Conservation (phyloP, 2,113 vertebrate species). For the Planiliza haematocheilus region DNA sequence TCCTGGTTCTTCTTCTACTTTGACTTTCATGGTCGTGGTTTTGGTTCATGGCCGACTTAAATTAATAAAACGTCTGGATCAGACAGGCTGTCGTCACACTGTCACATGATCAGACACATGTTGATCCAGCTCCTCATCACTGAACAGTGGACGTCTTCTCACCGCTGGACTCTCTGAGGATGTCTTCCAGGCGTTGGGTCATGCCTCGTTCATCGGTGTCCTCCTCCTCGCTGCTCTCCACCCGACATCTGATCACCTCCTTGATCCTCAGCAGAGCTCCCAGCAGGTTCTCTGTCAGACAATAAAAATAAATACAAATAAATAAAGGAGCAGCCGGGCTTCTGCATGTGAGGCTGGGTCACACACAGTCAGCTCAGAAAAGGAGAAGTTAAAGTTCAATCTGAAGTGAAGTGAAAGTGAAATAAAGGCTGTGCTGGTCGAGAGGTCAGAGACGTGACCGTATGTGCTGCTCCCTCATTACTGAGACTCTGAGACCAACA, state of each 20-base stretch:
- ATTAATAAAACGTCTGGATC: too few species aligned
- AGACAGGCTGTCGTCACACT: too few species aligned
- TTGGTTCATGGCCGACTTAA: too few species aligned
- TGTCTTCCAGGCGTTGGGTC: constrained; percentile 80
- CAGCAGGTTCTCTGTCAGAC: constrained; percentile 77
- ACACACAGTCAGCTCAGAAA: too few species aligned
- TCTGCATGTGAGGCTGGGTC: too few species aligned
- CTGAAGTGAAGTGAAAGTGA: neutral
- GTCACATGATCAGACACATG: too few species aligned
- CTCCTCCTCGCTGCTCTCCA: constrained; percentile 80
- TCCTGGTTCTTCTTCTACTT: too few species aligned
- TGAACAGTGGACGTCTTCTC: constrained; percentile 26
- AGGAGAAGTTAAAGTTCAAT: neutral
- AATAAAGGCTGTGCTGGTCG: neutral
- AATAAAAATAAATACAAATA: neutral
- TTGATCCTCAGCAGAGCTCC: constrained; percentile 81
- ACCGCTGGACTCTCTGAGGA: constrained; percentile 81
- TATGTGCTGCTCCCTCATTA: too few species aligned
- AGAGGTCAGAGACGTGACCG: neutral
- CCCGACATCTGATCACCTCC: constrained; percentile 79
- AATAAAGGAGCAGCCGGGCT: too few species aligned
- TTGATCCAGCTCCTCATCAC: too few species aligned
- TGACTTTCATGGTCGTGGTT: too few species aligned
- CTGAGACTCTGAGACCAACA: too few species aligned
- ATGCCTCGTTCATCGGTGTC: constrained; percentile 75